phyloP scores from a whole-genome alignment of 2,797 vertebrate genomes.

The Pangasius krempfi region DNA sequence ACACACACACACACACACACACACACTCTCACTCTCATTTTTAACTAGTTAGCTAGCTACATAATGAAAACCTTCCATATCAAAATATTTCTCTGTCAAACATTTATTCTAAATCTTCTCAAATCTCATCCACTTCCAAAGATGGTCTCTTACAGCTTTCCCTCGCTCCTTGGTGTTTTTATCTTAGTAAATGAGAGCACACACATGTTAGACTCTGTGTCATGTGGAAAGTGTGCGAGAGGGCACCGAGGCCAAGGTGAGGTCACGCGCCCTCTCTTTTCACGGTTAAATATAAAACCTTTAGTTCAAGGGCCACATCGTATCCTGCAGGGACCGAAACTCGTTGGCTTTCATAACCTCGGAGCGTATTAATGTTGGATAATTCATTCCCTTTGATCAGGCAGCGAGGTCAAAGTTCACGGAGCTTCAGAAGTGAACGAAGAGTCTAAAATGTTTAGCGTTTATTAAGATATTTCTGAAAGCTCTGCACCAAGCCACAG shows the following conservation, averaged over 20 bases:
- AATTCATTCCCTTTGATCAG: constrained; percentile 55
- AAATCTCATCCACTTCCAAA: background rate
- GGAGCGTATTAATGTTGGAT: constrained; percentile 66
- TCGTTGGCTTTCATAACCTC: constrained; percentile 70
- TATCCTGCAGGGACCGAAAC: constrained; percentile 61
- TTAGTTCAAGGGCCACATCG: constrained; percentile 67
- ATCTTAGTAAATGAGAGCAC: background rate
- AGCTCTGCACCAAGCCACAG: constrained; percentile 46
- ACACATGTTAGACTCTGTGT: background rate
- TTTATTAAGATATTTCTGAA: constrained; percentile 46
- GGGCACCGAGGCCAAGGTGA: constrained; percentile 72
- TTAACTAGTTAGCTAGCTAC: background rate
- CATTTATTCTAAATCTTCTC: background rate
- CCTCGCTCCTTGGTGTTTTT: background rate
- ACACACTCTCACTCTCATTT: too few relatives aligned
- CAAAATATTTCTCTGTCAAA: background rate
- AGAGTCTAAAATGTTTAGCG: constrained; percentile 33
- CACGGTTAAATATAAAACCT: constrained; percentile 80
- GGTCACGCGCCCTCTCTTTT: constrained; percentile 74
- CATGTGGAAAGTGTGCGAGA: constrained; percentile 35
- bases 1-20: too few relatives aligned
- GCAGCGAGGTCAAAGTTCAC: constrained; percentile 44
- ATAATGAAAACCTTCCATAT: background rate
- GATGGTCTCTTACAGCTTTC: too few relatives aligned
- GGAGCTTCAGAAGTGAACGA: constrained; percentile 17